Evolutionary conservation across 2,888 invertebrate species (phyloP), one percentile per base, ranked within the genome.

Genomic region (Aphidius colemani): DNA sequence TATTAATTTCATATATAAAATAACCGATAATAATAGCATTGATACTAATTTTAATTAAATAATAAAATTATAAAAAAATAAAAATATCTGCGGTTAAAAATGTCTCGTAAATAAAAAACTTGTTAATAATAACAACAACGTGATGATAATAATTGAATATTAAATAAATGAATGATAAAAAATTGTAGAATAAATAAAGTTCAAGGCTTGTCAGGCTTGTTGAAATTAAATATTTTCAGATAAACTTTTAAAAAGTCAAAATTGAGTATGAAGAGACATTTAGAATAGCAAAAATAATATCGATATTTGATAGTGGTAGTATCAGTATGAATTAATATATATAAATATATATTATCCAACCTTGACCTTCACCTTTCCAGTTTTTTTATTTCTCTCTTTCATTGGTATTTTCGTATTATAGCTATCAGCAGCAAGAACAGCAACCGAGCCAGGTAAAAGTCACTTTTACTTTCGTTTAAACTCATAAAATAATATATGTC

Each of bases 251-350:
- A 9, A 7, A 9, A 44, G 43, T 44, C 11, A 18, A 43, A n/a
- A 3, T 9, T 45, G 11, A n/a, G n/a, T 8, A 44, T 18, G 18
- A 56, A 53, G 5, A 30, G 30, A 50, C 50, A 18, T 50, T 13
- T 30, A 50, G 2, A 30, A 30, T 30, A 30, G 50, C 10, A 58
- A 45, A 56, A 53, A n/a, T 18, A 18, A 18, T 18, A 18, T 18
- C 2, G 13, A 30, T 67, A 57, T 66, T 65, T 68, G 69, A 67
- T 39, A 30, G 30, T 30, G 67, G 70, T 68, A 69, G 69, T 46
- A 18, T 41, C 43, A 40, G 11, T 43, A 40, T 41, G 13, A 18
- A 18, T 18, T 18, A 18, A 48, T 45, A 11, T 53, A 49, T 7
- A 9, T 30, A 41, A 30, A 18, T 51, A 51, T 5, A 30, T 30